Base-by-base conservation (phyloP, 2,888 invertebrate species). In the Ophion obscuratus region DNA sequence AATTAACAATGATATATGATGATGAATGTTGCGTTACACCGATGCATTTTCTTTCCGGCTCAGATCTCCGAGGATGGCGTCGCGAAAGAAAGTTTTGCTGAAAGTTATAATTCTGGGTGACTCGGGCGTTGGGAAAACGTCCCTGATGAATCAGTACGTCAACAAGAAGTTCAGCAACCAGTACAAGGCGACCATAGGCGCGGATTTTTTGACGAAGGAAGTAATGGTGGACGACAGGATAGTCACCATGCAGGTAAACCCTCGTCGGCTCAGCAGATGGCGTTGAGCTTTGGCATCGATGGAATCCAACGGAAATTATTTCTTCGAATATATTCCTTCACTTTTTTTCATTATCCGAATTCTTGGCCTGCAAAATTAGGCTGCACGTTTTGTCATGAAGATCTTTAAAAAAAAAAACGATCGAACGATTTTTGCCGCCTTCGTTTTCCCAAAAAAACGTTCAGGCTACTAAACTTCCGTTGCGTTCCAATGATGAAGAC, bases 121-220 rank as follows among this genome's bases (percentile, higher is more conserved):
- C 94, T 98, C 98, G 90, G 99, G 99, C 91, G 99, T 99, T 87
- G 99, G 99, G 64, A 99, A 99, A 95, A 99, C 99, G 67, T 99
- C 99, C 40, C 95, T 99, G 80, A 99, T 99, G 99, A 99, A 99
- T 95, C 99, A 99, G 95, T 99, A 99, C 96, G 99, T 99, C 91
- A 99, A 99, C 95, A 99, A 99, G 95, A 98, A 99, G 95, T 99
- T 99, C 95, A 99, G 99, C 93, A 99, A 99, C 95, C 99, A 99
- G 95, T 99, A 99, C 95, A 99, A 99, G 95, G 99, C 99, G 87
- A 99, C 99, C 89, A 99, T 99, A 95, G 99, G 99, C 89, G 99
- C 99, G 89, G 99, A 99, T 96, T 99, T 99, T 95, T 96, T 99
- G 92, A 99, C 99, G 91, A 99, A 99, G 95, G 99, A 99, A 95